Evolutionary conservation across 2,797 vertebrate species (phyloP).

Genomic region (Adrianichthys oophorus): DNA sequence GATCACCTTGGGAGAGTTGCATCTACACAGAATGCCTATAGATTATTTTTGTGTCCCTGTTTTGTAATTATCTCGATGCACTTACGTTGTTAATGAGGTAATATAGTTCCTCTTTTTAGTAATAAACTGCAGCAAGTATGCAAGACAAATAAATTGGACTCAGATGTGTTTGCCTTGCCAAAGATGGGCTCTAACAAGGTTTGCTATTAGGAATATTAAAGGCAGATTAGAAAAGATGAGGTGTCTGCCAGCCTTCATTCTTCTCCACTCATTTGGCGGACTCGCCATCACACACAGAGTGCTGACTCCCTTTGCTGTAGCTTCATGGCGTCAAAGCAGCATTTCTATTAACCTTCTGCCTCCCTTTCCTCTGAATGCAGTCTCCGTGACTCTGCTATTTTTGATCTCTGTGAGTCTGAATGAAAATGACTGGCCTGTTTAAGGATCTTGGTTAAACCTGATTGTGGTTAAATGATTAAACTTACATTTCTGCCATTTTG

Average conservation of each 20-base stretch:
- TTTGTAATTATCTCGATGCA: conserved; percentile 42
- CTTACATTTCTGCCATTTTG: too few species aligned
- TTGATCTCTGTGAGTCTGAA: conserved; percentile 17
- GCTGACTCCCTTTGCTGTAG: conserved; percentile 22
- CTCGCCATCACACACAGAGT: conserved; percentile 20
- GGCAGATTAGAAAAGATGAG: conserved; percentile 36
- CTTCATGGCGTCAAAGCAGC: conserved; percentile 44
- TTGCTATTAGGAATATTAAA: conserved; percentile 7
- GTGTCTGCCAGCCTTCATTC: conserved; percentile 38
- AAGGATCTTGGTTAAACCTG: neutral
- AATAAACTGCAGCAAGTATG: conserved; percentile 26
- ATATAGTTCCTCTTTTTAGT: conserved; percentile 24
- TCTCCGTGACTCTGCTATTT: conserved; percentile 25
- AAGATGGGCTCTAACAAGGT: conserved; percentile 23
- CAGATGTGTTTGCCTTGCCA: conserved; percentile 14
- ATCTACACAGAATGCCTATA: conserved; percentile 5
- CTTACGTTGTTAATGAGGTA: conserved; percentile 41
- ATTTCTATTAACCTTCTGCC: conserved; percentile 57
- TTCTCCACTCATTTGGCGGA: conserved; percentile 22
- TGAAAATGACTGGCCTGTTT: conserved; percentile 13
- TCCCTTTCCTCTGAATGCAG: conserved; percentile 43
- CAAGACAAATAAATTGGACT: conserved; percentile 20
- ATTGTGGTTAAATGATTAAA: neutral
- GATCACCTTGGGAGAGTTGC: conserved; percentile 38
- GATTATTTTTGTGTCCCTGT: conserved; percentile 23